These are phyloP conservation scores for Hydrocynus forskahlii DNA, from an alignment of 2,797 vertebrate species.

Conservation along the genomic window DNA sequence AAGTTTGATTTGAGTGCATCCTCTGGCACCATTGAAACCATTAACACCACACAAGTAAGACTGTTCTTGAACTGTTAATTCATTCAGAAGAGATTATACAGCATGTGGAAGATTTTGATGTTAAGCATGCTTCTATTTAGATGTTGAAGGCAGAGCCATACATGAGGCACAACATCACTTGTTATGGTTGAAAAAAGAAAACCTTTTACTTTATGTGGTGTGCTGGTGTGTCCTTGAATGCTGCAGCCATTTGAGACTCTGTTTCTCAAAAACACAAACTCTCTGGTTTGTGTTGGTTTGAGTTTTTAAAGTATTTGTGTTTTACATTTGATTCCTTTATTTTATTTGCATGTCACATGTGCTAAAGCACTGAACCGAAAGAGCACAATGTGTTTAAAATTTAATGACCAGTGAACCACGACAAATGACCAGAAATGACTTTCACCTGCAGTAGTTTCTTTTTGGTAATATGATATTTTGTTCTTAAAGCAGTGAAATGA, in stretches of 20 bases:
- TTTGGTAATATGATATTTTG: too few species aligned
- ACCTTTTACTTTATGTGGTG: slow-evolving; percentile 3
- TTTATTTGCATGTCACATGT: too few species aligned
- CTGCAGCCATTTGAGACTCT: background rate
- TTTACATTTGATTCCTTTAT: background rate
- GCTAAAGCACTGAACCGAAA: too few species aligned
- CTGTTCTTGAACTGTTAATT: background rate
- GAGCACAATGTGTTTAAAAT: too few species aligned
- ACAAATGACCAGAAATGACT: too few species aligned
- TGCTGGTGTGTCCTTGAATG: background rate
- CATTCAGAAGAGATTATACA: background rate
- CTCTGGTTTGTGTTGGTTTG: background rate
- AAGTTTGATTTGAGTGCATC: too few species aligned
- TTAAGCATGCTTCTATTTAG: background rate
- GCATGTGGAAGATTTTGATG: background rate
- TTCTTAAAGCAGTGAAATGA: too few species aligned
- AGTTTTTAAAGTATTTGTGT: background rate
- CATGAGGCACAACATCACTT: background rate
- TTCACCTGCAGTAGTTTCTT: too few species aligned
- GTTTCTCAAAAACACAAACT: too few species aligned
- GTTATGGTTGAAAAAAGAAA: background rate
- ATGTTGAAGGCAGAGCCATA: background rate
- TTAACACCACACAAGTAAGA: background rate
- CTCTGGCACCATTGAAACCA: too few species aligned
- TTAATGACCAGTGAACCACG: too few species aligned